Percentiles rank a stretch among this genome's conserved stretches.
These are phyloP conservation scores for Suricata suricatta DNA, from an alignment of 2,113 vertebrate genomes.

Conservation along the genomic window DNA sequence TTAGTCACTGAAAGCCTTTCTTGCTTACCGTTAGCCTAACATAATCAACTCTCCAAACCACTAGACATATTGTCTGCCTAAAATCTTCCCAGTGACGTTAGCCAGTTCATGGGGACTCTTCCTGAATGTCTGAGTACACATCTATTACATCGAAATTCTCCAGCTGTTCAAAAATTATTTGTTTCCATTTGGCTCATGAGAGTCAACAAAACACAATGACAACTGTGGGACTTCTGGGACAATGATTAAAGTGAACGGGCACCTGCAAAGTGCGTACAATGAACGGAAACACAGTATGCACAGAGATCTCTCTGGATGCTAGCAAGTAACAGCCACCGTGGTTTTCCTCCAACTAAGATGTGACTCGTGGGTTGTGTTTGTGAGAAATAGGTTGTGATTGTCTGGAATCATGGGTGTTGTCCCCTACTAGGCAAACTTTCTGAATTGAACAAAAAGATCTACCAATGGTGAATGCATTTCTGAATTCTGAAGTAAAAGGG, in stretches of 20 bases:
- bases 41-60: background rate
- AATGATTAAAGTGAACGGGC: background rate
- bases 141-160: background rate
- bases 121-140: background rate
- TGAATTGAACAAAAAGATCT: background rate
- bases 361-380: background rate
- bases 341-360: background rate
- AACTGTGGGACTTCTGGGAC: accelerated
- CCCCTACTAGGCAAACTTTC: background rate
- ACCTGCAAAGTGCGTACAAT: background rate
- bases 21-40: background rate
- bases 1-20: background rate
- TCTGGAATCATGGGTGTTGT: background rate
- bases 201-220: background rate
- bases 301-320: background rate
- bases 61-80: background rate
- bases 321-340: background rate
- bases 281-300: background rate
- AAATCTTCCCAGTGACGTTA: background rate
- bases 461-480: background rate
- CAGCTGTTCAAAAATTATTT: background rate
- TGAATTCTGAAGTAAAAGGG: background rate
- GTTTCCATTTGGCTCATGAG: background rate
- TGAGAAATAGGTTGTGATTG: background rate
- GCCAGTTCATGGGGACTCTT: background rate